Conservation (phyloP, 2,113 vertebrate species). For the Rhagologus leucostigma region DNA sequence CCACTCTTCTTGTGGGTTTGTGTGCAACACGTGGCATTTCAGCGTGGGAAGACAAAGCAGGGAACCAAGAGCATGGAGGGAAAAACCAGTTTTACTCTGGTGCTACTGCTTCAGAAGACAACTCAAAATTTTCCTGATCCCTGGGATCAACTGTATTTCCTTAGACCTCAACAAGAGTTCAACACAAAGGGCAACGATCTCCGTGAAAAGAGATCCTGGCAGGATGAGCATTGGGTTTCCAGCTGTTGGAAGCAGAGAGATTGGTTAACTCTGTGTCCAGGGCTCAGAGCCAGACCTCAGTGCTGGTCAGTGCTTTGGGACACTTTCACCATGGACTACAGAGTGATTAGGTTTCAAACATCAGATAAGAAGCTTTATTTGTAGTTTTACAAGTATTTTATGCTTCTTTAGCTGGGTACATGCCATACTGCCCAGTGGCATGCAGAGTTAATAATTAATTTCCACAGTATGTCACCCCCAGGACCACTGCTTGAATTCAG, state of each 20-base stretch:
- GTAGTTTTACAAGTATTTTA: background rate
- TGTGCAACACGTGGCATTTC: accelerated
- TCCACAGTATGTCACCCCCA: background rate
- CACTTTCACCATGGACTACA: background rate
- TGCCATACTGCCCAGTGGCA: background rate
- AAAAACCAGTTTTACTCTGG: background rate
- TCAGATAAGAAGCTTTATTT: background rate
- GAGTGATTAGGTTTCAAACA: background rate
- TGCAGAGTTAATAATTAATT: background rate
- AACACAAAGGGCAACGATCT: background rate
- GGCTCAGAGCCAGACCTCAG: background rate
- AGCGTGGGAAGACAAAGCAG: background rate
- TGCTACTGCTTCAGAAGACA: background rate
- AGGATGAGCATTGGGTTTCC: accelerated
- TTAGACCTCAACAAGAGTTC: background rate
- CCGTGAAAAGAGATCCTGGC: background rate
- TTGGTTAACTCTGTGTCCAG: background rate
- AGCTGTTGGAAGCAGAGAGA: background rate
- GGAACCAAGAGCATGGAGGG: background rate
- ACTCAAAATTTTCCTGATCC: background rate
- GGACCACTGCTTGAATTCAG: background rate
- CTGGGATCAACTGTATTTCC: background rate
- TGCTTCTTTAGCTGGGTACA: background rate
- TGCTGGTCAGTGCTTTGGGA: background rate
- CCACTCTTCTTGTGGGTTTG: background rate